A percentile compares a stretch with the other conserved stretches of the same genome.
Conservation (phyloP, 2,113 vertebrate species). For the Syngnathus floridae region DNA sequence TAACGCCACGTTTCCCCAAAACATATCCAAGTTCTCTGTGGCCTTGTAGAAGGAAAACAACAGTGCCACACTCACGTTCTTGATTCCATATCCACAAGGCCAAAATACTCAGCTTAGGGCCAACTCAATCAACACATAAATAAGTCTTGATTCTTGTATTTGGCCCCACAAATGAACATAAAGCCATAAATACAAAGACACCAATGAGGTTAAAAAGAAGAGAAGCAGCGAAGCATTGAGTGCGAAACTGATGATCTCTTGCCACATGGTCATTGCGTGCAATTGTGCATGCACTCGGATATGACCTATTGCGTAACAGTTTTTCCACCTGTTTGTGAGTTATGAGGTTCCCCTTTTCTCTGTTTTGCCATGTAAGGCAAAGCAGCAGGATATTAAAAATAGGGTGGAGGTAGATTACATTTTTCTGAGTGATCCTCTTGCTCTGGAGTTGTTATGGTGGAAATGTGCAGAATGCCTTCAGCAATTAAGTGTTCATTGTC, state of each 20-base stretch:
- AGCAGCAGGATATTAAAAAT: neutral
- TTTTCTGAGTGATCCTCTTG: constrained; percentile 38
- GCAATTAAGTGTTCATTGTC: constrained; percentile 13
- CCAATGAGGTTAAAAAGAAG: neutral
- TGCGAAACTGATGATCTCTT: constrained; percentile 19
- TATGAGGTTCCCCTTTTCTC: constrained; percentile 1
- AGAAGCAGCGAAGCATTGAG: constrained; percentile 14
- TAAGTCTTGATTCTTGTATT: neutral
- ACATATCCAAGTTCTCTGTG: neutral
- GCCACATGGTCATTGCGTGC: constrained; percentile 10
- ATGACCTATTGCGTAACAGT: constrained; percentile 5
- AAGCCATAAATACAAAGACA: neutral
- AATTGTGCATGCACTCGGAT: neutral
- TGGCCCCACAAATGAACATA: neutral
- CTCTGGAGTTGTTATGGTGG: constrained; percentile 23
- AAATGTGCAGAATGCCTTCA: constrained; percentile 36
- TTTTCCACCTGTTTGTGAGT: constrained; percentile 17
- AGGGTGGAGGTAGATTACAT: constrained; percentile 22
- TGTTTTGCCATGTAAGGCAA: constrained; percentile 13
- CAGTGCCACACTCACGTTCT: neutral
- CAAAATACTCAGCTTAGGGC: too few relatives aligned
- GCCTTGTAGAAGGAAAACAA: neutral
- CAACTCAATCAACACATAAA: too few relatives aligned
- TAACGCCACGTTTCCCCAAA: neutral
- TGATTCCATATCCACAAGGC: neutral